phyloP scores from a whole-genome alignment of 2,113 vertebrate genomes.

The Symphodus melops region DNA sequence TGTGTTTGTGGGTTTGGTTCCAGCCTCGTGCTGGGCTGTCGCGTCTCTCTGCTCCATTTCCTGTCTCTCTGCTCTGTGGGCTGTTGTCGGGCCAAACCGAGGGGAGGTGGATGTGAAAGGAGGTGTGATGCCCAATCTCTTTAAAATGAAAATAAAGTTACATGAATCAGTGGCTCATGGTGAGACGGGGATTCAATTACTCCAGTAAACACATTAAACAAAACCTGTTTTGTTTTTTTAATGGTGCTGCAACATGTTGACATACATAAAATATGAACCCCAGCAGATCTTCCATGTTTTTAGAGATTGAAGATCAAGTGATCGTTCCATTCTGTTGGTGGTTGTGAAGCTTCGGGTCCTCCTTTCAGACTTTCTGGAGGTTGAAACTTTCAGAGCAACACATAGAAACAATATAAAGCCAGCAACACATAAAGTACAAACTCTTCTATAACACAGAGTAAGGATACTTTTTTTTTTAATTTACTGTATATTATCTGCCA shows the following conservation, averaged over 20 bases:
- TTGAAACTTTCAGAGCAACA: neutral
- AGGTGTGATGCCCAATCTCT: conserved; percentile 17
- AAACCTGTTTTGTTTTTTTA: neutral
- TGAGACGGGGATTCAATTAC: conserved; percentile 20
- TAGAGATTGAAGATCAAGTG: conserved; percentile 17
- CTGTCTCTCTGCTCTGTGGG: conserved; percentile 57
- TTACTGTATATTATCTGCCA: too few relatives aligned
- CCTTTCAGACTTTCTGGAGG: neutral
- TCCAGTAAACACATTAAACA: conserved; percentile 4
- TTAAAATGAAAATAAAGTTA: conserved; percentile 42
- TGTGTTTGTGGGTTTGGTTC: conserved; percentile 56
- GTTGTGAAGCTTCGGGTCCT: neutral
- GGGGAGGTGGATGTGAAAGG: conserved; percentile 22
- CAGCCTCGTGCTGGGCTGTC: conserved; percentile 69
- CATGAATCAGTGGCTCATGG: conserved; percentile 38
- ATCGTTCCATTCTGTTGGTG: neutral
- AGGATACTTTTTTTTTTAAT: too few relatives aligned
- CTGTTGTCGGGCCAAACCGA: conserved; percentile 44
- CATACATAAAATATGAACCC: conserved; percentile 16
- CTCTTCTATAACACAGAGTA: too few relatives aligned
- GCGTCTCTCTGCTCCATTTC: conserved; percentile 70
- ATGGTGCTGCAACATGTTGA: conserved; percentile 14
- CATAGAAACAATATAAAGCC: too few relatives aligned
- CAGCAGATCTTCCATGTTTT: conserved; percentile 6
- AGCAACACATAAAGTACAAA: neutral